Conservation (phyloP, 2,888 invertebrate species). For the Pterostichus niger region DNA sequence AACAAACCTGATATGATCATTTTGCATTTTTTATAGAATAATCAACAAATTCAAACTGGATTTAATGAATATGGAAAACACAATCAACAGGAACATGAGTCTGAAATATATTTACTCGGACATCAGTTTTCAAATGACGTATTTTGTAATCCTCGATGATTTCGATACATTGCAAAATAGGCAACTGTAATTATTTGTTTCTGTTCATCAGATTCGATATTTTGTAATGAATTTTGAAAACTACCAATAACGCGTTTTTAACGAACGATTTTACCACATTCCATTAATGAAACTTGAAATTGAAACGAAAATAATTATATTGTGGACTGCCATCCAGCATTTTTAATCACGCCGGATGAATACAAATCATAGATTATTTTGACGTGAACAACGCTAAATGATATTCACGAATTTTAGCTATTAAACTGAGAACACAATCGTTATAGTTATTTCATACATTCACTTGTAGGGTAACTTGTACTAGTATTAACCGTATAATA, state of each 20-base stretch:
- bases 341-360: not conserved
- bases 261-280: constrained; percentile 48
- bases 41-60: constrained; percentile 30
- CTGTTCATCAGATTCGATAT: constrained; percentile 35
- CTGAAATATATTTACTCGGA: constrained; percentile 12
- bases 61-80: constrained; percentile 42
- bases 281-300: constrained; percentile 50
- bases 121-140: constrained; percentile 24
- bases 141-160: constrained; percentile 27
- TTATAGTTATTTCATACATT: no score
- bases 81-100: constrained; percentile 27
- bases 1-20: constrained; percentile 29
- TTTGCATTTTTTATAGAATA: constrained; percentile 40
- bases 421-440: no score
- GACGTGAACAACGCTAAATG: not conserved
- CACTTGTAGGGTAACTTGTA: no score
- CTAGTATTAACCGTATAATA: no score
- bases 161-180: constrained; percentile 2
- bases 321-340: constrained; percentile 16
- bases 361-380: not conserved
- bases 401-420: not conserved
- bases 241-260: constrained; percentile 36
- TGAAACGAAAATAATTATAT: constrained; percentile 52
- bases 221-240: constrained; percentile 48
- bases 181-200: constrained; percentile 17